phyloP scores from a whole-genome alignment of 2,113 vertebrate species.

The Himantopus leucocephalus region DNA sequence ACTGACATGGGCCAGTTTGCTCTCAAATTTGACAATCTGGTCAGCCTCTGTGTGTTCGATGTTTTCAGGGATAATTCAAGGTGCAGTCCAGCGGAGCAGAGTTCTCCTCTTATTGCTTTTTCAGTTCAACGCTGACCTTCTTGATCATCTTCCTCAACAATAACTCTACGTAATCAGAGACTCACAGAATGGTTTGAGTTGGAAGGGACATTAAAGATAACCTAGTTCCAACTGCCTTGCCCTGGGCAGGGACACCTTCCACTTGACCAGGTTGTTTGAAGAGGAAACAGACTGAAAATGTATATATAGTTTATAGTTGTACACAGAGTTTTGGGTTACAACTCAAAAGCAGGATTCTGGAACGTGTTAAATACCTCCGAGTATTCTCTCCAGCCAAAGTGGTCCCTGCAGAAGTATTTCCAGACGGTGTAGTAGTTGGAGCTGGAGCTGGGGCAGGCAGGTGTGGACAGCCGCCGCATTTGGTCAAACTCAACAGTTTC shows the following conservation, averaged over 20 bases:
- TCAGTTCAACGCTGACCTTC: neutral
- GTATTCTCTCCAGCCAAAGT: constrained; percentile 99
- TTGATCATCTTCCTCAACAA: neutral
- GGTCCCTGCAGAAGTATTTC: constrained; percentile 99
- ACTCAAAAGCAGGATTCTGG: neutral
- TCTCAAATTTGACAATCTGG: neutral
- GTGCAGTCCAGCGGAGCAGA: neutral
- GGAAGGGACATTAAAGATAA: neutral
- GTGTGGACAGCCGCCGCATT: constrained; percentile 87
- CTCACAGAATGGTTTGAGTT: neutral
- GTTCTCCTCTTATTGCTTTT: neutral
- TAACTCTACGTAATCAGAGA: neutral
- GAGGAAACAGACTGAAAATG: neutral
- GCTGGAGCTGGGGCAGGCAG: constrained; percentile 79
- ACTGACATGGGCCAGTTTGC: neutral
- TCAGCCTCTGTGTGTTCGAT: fast-evolving
- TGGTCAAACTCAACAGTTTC: constrained; percentile 91
- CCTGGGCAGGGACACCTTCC: neutral
- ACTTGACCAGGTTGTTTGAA: neutral
- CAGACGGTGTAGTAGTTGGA: constrained; percentile 90
- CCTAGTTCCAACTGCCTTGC: neutral
- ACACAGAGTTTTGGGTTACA: fast-evolving
- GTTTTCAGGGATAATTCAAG: neutral
- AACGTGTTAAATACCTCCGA: constrained; percentile 82
- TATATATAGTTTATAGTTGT: fast-evolving